phyloP scores from a whole-genome alignment of 2,113 vertebrate species.

The Thunnus thynnus region DNA sequence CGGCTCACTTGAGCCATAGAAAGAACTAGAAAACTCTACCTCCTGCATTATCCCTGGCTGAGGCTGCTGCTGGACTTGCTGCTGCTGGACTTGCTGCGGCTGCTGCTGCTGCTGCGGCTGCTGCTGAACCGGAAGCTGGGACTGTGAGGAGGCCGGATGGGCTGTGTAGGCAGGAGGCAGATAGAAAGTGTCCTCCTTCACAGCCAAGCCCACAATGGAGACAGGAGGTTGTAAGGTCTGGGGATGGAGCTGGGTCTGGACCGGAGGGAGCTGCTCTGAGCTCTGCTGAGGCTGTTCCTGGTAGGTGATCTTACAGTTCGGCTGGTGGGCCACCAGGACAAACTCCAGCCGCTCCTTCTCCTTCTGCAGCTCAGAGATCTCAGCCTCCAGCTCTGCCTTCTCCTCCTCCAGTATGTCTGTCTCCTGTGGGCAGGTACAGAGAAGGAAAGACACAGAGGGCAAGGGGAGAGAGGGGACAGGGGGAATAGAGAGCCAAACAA shows the following conservation, averaged over 20 bases:
- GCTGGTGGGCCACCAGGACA: slow-evolving; percentile 94
- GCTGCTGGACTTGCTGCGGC: slow-evolving; percentile 69
- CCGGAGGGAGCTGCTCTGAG: slow-evolving; percentile 69
- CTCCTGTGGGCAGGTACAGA: slow-evolving; percentile 85
- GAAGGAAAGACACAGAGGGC: slow-evolving; percentile 12
- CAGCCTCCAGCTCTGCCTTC: slow-evolving; percentile 94
- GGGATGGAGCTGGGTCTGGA: slow-evolving; percentile 65
- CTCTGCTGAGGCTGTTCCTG: slow-evolving; percentile 84
- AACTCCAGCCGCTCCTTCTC: slow-evolving; percentile 97
- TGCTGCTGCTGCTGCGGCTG: slow-evolving; percentile 76
- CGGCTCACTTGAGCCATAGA: slow-evolving; percentile 90
- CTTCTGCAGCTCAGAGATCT: slow-evolving; percentile 96
- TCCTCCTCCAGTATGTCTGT: slow-evolving; percentile 96
- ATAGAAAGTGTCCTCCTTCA: slow-evolving; percentile 91
- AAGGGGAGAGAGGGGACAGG: not conserved
- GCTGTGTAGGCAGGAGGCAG: slow-evolving; percentile 86
- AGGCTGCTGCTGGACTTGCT: slow-evolving; percentile 74
- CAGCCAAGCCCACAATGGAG: slow-evolving; percentile 85
- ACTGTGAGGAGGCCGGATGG: slow-evolving; percentile 80
- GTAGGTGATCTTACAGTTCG: slow-evolving; percentile 93
- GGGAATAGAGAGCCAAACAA: not conserved
- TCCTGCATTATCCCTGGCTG: slow-evolving; percentile 89
- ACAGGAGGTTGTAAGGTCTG: slow-evolving; percentile 74
- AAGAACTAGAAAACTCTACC: slow-evolving; percentile 94
- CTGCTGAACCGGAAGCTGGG: slow-evolving; percentile 82